Evolutionary conservation across 2,888 invertebrate genomes (phyloP).

Genomic region (Nephrotoma guestfalica): DNA sequence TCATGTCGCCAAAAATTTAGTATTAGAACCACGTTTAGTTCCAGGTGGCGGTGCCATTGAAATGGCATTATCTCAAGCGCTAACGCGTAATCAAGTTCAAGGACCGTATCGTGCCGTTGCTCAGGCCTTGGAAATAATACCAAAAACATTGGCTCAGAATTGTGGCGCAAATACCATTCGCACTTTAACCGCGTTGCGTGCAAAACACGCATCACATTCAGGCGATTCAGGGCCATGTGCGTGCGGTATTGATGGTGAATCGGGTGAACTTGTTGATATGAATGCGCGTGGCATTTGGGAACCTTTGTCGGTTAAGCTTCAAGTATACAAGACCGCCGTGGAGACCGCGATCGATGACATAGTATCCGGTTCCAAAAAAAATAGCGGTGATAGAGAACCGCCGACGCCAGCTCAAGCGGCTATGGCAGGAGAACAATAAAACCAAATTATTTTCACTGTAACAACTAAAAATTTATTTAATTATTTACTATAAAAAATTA

Average conservation of each 20-base stretch:
- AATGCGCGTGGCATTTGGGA: constrained; percentile 85
- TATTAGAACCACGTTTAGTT: constrained; percentile 61
- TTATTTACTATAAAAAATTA: not conserved
- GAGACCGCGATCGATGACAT: constrained; percentile 98
- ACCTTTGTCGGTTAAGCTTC: constrained; percentile 88
- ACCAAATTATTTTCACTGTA: not conserved
- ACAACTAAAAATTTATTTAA: not conserved
- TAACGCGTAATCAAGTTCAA: constrained; percentile 75
- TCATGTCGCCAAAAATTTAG: constrained; percentile 89
- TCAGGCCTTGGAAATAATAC: constrained; percentile 91
- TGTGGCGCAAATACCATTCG: constrained; percentile 96
- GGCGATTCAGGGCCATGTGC: constrained; percentile 41
- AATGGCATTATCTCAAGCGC: constrained; percentile 80
- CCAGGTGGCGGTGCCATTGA: constrained; percentile 96
- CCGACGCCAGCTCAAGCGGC: not conserved
- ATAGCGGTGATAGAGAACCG: constrained; percentile 30
- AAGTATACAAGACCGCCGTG: constrained; percentile 71
- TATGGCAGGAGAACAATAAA: not conserved
- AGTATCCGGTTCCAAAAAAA: constrained; percentile 84
- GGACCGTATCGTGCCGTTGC: constrained; percentile 94
- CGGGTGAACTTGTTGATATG: constrained; percentile 88
- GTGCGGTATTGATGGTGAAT: constrained; percentile 92
- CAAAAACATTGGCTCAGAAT: constrained; percentile 93
- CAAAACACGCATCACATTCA: constrained; percentile 66
- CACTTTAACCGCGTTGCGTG: constrained; percentile 83